Base-by-base conservation (phyloP, 53 echinoderm and acorn worm genomes). In the Temnopleurus reevesii region DNA sequence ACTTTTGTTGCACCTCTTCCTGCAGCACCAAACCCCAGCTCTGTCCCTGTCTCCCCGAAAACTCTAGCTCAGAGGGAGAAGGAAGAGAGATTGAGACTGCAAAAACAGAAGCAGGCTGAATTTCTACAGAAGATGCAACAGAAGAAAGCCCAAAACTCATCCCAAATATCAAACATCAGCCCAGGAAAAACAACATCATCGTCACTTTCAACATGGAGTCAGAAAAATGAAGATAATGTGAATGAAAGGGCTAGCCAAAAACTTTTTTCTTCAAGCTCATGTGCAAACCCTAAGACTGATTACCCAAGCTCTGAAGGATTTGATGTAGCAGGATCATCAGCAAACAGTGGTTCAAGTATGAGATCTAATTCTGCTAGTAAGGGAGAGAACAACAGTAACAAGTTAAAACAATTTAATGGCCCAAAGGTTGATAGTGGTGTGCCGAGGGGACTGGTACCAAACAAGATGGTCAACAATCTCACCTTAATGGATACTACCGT, bases 31-130 rank as follows among this genome's bases (percentile, higher is more conserved):
- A 44, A 8, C 58, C 43, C 4, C 12, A 86, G 59, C 28, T 86
- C 56, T 36, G 17, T 38, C 35, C 1, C n/a, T 24, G 86, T 25
- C 5, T 41, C 34, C 25, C 26, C 27, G 23, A 43, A 82, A 46
- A 96, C 94, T 24, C 84, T 89, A 27, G 93, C 93, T 2, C 93
- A 98, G 53, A 79, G 65, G 55, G 91, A 92, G 58, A 90, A 86
- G 54, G 92, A 86, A 5, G 98, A 98, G 86, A 79, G 98, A 47
- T 76, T 98, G 81, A 92, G 90, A 90, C 92, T 92, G 87, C 98
- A 98, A 54, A 92, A 89, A 34, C 93, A 98, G 84, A 95, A 98
- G 54, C 95, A 98, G 86, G 65, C 81, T 29, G 92, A 94, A 27
- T 98, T 98, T 53, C 65, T 84, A 63, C 66, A 89, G 55, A 93